Evolutionary conservation across 1,140 invertebrate species (phyloP), one percentile per base, ranked within the genome.

Genomic region (Palaemon carinicauda): DNA sequence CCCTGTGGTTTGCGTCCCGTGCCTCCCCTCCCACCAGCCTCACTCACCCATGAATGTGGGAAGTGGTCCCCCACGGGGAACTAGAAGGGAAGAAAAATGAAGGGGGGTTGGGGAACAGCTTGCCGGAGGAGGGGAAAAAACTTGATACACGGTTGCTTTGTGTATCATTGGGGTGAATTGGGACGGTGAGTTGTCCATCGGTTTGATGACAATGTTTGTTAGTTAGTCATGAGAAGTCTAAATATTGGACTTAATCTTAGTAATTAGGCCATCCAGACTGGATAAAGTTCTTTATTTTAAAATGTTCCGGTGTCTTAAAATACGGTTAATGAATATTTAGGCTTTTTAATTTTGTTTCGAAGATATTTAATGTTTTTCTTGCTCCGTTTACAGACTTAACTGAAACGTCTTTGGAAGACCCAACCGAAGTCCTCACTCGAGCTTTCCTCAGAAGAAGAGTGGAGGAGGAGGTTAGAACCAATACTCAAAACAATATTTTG

Each of bases 361-460:
- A 41, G 41, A 0, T 41, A 12, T 41, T 41, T 41, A 41, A 1
- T 9, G 56, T 3, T 24, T 53, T n/a, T 24, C 2, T 27, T 10
- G 41, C 31, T 31, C 17, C 51, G 17, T n/a, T 60, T 51, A 21
- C 41, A 50, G 80, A 69, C 9, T 24, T 73, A 5, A 21, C 15
- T 17, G 29, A 56, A 19, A 60, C 77, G 41, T 41, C 19, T 15
- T 27, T 86, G 24, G 84, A 86, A 24, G 75, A 79, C 75, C 84
- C 84, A 5, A 53, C 50, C 14, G 84, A 86, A 75, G 24, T 51
- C 17, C 27, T 75, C 7, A 60, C 75, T 4, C 60, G 84, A 27
- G 21, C 69, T 50, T 77, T 80, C 77, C 50, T 86, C 12, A 41
- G 77, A n/a, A 50, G 84, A n/a, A 24, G 84, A 53, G 84, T 86